phyloP scores from a whole-genome alignment of 2,888 invertebrate genomes.

The Phyto melanocephala region DNA sequence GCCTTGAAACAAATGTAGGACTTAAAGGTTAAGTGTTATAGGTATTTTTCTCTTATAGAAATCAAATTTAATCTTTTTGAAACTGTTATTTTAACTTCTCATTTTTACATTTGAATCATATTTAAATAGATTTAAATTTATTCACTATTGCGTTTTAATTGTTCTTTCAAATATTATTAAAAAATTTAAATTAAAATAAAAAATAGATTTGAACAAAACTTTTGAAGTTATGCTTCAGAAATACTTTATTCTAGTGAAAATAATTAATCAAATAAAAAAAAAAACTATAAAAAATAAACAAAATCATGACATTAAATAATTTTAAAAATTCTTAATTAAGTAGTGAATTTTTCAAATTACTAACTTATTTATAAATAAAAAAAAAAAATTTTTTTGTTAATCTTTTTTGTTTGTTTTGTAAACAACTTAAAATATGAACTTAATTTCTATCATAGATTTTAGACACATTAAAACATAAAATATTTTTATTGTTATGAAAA shows the following conservation, averaged over 20 bases:
- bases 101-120: too few relatives aligned
- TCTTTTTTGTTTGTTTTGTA: constrained; percentile 18
- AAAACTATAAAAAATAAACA: not conserved
- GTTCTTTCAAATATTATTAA: not conserved
- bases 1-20: too few relatives aligned
- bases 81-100: too few relatives aligned
- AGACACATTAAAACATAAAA: constrained; percentile 1
- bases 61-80: too few relatives aligned
- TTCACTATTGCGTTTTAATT: not conserved
- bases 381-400: not conserved
- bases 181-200: not conserved
- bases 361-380: not conserved
- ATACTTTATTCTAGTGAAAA: constrained; percentile 1
- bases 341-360: constrained; percentile 31
- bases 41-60: too few relatives aligned
- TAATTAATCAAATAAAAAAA: not conserved
- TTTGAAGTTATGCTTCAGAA: constrained; percentile 3
- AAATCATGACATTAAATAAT: not conserved
- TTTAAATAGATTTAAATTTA: too few relatives aligned
- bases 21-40: too few relatives aligned
- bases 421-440: not conserved
- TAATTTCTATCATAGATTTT: constrained; percentile 51
- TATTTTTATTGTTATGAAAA: constrained; percentile 7
- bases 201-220: not conserved
- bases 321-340: constrained; percentile 38